phyloP scores from a whole-genome alignment of 2,797 vertebrate species.

The Eleutherodactylus coqui region DNA sequence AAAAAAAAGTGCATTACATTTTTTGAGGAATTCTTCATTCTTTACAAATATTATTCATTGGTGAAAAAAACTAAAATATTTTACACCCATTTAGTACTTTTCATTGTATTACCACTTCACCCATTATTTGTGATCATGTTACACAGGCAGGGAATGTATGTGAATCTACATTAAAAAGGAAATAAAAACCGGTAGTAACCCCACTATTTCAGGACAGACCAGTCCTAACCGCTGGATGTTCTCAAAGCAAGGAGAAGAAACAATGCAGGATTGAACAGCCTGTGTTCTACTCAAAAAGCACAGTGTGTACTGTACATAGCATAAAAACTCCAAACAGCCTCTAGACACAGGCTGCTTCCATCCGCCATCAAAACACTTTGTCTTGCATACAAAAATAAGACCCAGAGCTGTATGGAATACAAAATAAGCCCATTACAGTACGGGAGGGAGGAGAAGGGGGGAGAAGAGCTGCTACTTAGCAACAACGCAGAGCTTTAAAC shows the following conservation, averaged over 20 bases:
- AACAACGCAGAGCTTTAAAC: slow-evolving; percentile 95
- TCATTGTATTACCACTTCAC: not conserved
- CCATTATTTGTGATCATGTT: not conserved
- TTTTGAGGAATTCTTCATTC: not conserved
- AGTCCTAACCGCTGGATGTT: slow-evolving; percentile 60
- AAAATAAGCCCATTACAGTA: slow-evolving; percentile 98
- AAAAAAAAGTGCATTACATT: too few species aligned
- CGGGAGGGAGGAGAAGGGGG: slow-evolving; percentile 73
- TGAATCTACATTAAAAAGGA: slow-evolving; percentile 3
- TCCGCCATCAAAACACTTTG: slow-evolving; percentile 99
- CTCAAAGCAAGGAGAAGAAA: slow-evolving; percentile 77
- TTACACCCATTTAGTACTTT: not conserved
- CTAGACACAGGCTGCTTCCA: slow-evolving; percentile 97
- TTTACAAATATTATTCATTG: not conserved
- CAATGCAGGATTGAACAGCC: slow-evolving; percentile 90
- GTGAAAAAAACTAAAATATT: too few species aligned
- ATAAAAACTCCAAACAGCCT: slow-evolving; percentile 97
- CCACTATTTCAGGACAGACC: slow-evolving; percentile 48
- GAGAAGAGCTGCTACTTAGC: slow-evolving; percentile 91
- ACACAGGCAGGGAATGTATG: not conserved
- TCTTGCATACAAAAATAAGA: slow-evolving; percentile 99
- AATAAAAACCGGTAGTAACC: slow-evolving; percentile 22
- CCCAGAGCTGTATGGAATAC: slow-evolving; percentile 94
- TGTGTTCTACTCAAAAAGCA: slow-evolving; percentile 88
- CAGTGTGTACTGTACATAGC: slow-evolving; percentile 94